Evolutionary conservation across 2,888 invertebrate species (phyloP).

Genomic region (Ligdia adustata): DNA sequence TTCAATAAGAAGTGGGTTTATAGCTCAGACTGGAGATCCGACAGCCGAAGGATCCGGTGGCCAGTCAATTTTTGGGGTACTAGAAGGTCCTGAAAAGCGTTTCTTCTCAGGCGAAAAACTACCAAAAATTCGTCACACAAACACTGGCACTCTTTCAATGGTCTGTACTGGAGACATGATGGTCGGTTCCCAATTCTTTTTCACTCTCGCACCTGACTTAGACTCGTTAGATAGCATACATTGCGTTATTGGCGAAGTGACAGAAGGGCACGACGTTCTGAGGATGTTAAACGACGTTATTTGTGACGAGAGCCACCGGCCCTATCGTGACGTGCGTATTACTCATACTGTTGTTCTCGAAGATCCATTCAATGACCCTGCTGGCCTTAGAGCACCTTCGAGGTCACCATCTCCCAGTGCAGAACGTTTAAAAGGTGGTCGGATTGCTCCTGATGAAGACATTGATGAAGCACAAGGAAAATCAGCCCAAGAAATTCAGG

Average conservation of each 20-base stretch:
- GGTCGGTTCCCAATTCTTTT: constrained; percentile 97
- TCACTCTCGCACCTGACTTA: constrained; percentile 94
- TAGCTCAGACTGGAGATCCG: constrained; percentile 99
- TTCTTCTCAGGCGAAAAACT: constrained; percentile 96
- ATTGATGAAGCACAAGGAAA: constrained; percentile 95
- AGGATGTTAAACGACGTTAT: constrained; percentile 96
- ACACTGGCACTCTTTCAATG: constrained; percentile 95
- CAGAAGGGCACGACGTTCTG: constrained; percentile 95
- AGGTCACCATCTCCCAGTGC: constrained; percentile 95
- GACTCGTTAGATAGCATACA: constrained; percentile 95
- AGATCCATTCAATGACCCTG: constrained; percentile 97
- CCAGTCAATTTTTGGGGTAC: constrained; percentile 92
- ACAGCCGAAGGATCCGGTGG: constrained; percentile 96
- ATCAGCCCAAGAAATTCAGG: constrained; percentile 92
- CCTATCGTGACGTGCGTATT: constrained; percentile 97
- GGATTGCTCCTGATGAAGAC: constrained; percentile 97
- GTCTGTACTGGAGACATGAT: constrained; percentile 96
- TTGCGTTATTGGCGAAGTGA: constrained; percentile 97
- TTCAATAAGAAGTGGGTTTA: constrained; percentile 95
- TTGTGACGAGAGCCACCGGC: constrained; percentile 94
- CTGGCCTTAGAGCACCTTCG: constrained; percentile 89
- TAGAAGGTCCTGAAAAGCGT: constrained; percentile 93
- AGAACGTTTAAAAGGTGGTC: constrained; percentile 91
- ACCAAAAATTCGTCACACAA: constrained; percentile 95
- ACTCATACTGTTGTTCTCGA: constrained; percentile 98